Evolutionary conservation across 2,888 invertebrate species (phyloP).

Genomic region (Limnephilus marmoratus): DNA sequence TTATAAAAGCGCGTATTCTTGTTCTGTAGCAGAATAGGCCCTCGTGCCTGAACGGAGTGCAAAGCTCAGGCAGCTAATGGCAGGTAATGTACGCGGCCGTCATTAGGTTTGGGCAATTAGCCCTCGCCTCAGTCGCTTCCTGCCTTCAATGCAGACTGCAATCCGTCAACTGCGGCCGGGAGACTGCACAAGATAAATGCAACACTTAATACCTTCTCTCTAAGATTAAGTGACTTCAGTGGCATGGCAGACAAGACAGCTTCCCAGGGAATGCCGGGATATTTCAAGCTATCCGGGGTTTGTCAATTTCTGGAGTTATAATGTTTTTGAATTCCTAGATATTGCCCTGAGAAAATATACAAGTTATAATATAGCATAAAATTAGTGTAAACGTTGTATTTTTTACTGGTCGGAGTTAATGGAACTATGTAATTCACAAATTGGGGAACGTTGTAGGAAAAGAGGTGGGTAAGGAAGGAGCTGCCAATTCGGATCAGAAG

Average conservation of each 20-base stretch:
- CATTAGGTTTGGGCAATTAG: constrained; percentile 24
- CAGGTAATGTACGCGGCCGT: background rate
- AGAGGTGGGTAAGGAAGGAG: background rate
- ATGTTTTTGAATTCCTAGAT: too few relatives aligned
- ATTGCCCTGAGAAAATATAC: too few relatives aligned
- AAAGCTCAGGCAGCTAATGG: background rate
- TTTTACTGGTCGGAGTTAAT: too few relatives aligned
- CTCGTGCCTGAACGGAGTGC: constrained; percentile 16
- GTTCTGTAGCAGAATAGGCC: background rate
- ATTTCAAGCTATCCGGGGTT: background rate
- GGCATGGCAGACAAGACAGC: background rate
- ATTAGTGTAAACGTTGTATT: too few relatives aligned
- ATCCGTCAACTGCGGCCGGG: background rate
- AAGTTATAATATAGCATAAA: too few relatives aligned
- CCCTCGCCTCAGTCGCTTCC: constrained; percentile 3
- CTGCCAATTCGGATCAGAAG: background rate
- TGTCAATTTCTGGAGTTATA: background rate
- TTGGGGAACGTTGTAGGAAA: too few relatives aligned
- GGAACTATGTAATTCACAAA: too few relatives aligned
- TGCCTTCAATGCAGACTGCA: constrained; percentile 7
- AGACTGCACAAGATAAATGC: background rate
- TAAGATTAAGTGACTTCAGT: background rate
- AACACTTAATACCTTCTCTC: background rate
- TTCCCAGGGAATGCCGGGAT: background rate
- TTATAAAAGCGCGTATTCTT: background rate